A percentile compares a stretch with the other conserved stretches of the same genome.
Evolutionary conservation across 2,888 invertebrate species (phyloP).

Genomic region (Tetranychus piercei): DNA sequence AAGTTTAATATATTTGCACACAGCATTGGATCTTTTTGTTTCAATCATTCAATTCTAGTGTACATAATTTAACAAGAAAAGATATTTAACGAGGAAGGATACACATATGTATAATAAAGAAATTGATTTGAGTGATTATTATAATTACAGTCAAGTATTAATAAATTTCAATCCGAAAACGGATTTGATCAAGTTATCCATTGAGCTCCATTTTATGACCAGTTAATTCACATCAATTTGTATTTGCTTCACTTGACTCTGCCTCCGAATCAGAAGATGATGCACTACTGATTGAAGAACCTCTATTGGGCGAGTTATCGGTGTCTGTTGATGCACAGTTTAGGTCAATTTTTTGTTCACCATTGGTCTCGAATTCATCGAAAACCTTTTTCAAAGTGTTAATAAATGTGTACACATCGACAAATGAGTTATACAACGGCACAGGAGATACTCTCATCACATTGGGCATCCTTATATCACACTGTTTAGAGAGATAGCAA

Average conservation of each 20-base stretch:
- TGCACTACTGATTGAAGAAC: background rate
- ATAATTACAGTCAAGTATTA: no score
- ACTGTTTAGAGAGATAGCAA: conserved; percentile 30
- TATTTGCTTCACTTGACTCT: background rate
- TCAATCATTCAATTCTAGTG: no score
- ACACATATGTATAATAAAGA: no score
- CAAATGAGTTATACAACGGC: conserved; percentile 39
- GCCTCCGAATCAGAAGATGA: background rate
- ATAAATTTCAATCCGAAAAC: no score
- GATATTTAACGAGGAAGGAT: no score
- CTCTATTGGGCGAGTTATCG: background rate
- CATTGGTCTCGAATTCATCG: background rate
- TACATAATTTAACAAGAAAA: no score
- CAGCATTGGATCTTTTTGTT: no score
- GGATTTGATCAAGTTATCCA: no score
- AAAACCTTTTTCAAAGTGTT: conserved; percentile 28
- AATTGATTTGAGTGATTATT: no score
- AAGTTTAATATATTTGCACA: no score
- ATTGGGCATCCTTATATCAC: conserved; percentile 38
- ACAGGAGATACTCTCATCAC: conserved; percentile 39
- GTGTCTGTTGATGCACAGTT: background rate
- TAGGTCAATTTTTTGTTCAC: background rate
- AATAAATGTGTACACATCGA: conserved; percentile 35
- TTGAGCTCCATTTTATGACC: background rate
- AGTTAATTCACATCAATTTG: background rate